These are phyloP conservation scores for Bhutanitis thaidina DNA, from an alignment of 2,888 invertebrate species.

Conservation along the genomic window DNA sequence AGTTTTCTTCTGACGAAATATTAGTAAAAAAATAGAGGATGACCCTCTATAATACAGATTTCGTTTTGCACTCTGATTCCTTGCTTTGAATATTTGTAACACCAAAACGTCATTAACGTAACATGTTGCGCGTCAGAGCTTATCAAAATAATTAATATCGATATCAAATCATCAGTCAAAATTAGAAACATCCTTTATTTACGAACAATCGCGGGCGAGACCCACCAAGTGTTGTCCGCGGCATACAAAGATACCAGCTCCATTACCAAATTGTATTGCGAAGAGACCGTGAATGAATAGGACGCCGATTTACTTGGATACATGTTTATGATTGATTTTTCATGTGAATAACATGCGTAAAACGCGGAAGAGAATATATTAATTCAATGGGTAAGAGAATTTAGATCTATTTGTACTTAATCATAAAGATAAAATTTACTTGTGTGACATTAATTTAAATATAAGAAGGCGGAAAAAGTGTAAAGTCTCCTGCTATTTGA, in stretches of 20 bases:
- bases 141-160: not conserved
- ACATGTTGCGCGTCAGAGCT: not conserved
- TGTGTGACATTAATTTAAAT: too few species aligned
- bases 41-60: too few species aligned
- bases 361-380: slow-evolving; percentile 3
- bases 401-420: too few species aligned
- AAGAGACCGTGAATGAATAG: slow-evolving; percentile 7
- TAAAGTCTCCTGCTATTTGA: too few species aligned
- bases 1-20: too few species aligned
- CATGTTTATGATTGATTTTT: not conserved
- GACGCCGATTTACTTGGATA: not conserved
- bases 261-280: slow-evolving; percentile 17
- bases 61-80: too few species aligned
- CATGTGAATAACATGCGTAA: slow-evolving; percentile 8
- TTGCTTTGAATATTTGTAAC: too few species aligned
- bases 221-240: slow-evolving; percentile 14
- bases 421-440: too few species aligned
- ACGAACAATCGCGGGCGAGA: slow-evolving; percentile 4
- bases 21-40: too few species aligned
- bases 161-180: not conserved
- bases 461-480: too few species aligned
- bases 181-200: slow-evolving; percentile 21
- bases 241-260: slow-evolving; percentile 6
- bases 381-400: slow-evolving; percentile 24
- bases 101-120: too few species aligned